phyloP scores from a whole-genome alignment of 2,888 invertebrate genomes.

The Tipula lateralis region DNA sequence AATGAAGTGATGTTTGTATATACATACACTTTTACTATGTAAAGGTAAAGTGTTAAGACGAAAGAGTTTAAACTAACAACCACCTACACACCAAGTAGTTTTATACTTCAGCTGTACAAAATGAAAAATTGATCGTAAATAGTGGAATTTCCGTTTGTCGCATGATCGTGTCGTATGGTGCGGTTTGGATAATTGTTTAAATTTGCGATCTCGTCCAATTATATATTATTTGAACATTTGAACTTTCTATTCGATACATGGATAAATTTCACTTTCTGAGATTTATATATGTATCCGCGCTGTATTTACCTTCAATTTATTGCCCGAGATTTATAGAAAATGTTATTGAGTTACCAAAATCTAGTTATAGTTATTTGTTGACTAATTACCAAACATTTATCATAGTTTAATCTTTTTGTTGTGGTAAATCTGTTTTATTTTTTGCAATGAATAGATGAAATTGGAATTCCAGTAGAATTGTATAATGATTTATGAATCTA shows the following conservation, averaged over 20 bases:
- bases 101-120: background rate
- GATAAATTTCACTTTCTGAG: background rate
- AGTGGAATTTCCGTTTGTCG: background rate
- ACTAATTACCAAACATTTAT: conserved; percentile 1
- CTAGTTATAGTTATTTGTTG: conserved; percentile 24
- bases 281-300: background rate
- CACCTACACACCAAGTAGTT: background rate
- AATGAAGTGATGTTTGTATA: background rate
- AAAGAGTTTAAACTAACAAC: background rate
- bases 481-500: conserved; percentile 11
- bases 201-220: background rate
- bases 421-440: background rate
- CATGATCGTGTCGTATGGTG: background rate
- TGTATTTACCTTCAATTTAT: conserved; percentile 16
- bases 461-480: conserved; percentile 24
- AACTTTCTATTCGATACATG: background rate
- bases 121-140: background rate
- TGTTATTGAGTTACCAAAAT: conserved; percentile 24
- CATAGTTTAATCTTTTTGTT: conserved; percentile 24
- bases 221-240: background rate
- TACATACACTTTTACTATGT: too few species aligned
- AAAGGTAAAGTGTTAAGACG: background rate
- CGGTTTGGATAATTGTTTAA: background rate
- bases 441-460: conserved; percentile 24
- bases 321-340: background rate